These are phyloP conservation scores for Resseliella maxima DNA, from an alignment of 2,888 invertebrate genomes.

Conservation along the genomic window DNA sequence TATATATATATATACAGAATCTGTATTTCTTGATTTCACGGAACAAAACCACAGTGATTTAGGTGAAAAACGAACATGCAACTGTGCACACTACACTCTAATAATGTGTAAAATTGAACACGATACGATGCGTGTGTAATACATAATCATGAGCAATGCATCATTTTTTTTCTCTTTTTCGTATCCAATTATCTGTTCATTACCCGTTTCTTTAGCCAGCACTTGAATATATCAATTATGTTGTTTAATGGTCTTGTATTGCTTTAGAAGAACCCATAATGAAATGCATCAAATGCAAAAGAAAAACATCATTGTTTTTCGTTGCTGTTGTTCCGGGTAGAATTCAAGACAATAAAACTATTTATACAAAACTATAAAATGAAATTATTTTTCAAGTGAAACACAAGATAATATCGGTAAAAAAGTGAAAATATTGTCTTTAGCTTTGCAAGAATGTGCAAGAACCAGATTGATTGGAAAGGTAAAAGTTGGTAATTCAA, in stretches of 20 bases:
- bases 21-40: conserved; percentile 19
- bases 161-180: background rate
- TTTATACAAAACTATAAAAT: too few species aligned
- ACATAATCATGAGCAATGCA: conserved; percentile 41
- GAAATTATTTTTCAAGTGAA: too few species aligned
- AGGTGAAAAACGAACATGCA: conserved; percentile 29
- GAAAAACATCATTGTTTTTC: background rate
- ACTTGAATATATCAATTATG: conserved; percentile 43
- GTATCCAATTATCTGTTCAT: conserved; percentile 42
- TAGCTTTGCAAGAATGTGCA: background rate
- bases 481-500: conserved; percentile 13
- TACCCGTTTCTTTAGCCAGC: conserved; percentile 4
- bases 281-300: background rate
- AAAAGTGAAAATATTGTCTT: conserved; percentile 1
- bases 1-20: too few species aligned
- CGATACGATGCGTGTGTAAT: conserved; percentile 45
- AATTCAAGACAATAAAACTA: background rate
- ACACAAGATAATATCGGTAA: background rate
- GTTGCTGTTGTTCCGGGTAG: background rate
- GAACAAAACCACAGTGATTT: conserved; percentile 42
- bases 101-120: conserved; percentile 53
- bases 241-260: background rate
- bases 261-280: background rate
- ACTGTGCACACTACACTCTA: conserved; percentile 13
- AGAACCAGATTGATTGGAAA: conserved; percentile 1